Percentiles rank a stretch among this genome's conserved stretches.
These are phyloP conservation scores for Perognathus longimembris DNA, from an alignment of 2,113 vertebrate genomes.

Conservation along the genomic window DNA sequence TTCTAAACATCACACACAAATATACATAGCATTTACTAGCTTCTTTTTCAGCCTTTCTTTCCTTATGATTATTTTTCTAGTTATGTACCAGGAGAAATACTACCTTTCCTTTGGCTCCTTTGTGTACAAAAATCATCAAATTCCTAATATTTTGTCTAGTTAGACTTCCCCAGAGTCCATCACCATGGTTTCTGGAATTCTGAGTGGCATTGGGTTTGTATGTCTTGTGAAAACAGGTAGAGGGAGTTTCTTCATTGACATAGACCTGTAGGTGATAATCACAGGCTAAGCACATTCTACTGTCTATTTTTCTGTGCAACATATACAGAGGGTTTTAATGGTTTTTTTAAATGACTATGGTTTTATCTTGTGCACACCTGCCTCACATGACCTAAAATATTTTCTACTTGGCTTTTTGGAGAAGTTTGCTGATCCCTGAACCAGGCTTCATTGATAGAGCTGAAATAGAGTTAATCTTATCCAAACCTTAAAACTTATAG, in stretches of 20 bases:
- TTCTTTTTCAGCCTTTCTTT: not conserved
- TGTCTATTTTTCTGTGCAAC: slow-evolving; percentile 26
- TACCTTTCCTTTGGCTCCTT: not conserved
- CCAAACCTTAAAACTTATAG: not conserved
- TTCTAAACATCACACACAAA: not conserved
- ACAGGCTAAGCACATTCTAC: not conserved
- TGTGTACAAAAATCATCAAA: not conserved
- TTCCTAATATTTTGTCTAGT: not conserved
- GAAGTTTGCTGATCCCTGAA: not conserved
- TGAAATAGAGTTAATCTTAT: not conserved
- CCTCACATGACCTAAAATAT: not conserved
- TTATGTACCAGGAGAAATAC: not conserved
- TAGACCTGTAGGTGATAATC: not conserved
- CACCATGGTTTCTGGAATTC: not conserved
- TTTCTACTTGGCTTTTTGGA: not conserved
- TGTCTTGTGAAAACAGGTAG: not conserved
- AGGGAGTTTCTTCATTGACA: not conserved
- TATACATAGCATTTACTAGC: not conserved
- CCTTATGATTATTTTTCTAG: slow-evolving; percentile 2
- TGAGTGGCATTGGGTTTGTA: not conserved
- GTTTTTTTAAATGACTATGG: too few relatives aligned
- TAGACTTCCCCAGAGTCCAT: not conserved
- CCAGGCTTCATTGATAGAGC: not conserved
- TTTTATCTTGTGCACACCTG: not conserved
- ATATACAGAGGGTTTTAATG: not conserved